phyloP scores from a whole-genome alignment of 2,797 vertebrate genomes.

The Phrynocephalus vlangalii region DNA sequence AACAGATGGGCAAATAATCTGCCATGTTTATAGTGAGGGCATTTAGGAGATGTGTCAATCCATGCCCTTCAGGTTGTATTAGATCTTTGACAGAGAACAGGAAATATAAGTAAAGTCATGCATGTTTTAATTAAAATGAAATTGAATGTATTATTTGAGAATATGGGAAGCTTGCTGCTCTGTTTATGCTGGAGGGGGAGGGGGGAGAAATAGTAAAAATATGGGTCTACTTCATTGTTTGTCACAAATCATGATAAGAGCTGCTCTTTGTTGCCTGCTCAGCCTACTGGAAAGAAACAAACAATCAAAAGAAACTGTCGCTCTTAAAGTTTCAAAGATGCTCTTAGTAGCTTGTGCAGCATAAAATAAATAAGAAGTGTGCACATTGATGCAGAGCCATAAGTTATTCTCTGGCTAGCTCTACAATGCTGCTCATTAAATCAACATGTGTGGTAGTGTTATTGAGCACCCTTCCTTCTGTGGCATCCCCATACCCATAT shows the following conservation, averaged over 20 bases:
- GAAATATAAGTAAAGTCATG: constrained; percentile 75
- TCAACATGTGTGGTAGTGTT: background rate
- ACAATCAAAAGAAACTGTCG: constrained; percentile 43
- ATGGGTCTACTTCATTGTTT: constrained; percentile 65
- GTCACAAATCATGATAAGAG: constrained; percentile 47
- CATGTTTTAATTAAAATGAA: constrained; percentile 78
- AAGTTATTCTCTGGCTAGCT: constrained; percentile 1
- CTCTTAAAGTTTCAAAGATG: constrained; percentile 41
- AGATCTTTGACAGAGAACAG: constrained; percentile 67
- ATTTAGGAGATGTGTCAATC: constrained; percentile 69
- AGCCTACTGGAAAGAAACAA: constrained; percentile 50
- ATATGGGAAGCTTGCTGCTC: constrained; percentile 43
- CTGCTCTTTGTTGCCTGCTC: constrained; percentile 56
- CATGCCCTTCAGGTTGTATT: constrained; percentile 69
- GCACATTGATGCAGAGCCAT: constrained; percentile 13
- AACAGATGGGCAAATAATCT: constrained; percentile 76
- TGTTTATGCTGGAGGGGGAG: constrained; percentile 63
- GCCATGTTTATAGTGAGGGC: constrained; percentile 64
- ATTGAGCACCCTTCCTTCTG: background rate
- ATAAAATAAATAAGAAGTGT: constrained; percentile 29
- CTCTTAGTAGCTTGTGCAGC: constrained; percentile 5
- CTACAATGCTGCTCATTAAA: constrained; percentile 5
- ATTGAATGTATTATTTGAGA: constrained; percentile 69
- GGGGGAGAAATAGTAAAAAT: constrained; percentile 64
- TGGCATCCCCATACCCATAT: background rate